Base-by-base conservation (phyloP, 1,140 invertebrate genomes). In the Heterodera carotae region DNA sequence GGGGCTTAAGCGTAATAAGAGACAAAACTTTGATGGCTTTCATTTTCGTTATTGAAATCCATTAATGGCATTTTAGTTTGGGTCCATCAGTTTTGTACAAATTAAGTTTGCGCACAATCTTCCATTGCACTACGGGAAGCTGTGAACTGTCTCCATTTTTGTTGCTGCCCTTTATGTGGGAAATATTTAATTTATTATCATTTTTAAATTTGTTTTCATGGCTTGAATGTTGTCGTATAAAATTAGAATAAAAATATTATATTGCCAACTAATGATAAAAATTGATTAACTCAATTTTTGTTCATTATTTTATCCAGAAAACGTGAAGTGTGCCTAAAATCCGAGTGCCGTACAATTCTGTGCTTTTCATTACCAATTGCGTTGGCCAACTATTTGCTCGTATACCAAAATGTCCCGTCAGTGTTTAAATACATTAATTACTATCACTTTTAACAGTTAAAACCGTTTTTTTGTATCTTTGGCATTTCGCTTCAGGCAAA, bases 321-420 rank as follows among this genome's bases (percentile, higher is more conserved):
- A 22, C 74, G 85, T 34, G 85, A 80, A 31, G 27, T 81, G 77
- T 67, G 70, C 77, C 68, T 69, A 84, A 64, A 74, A 36, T 83
- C 86, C 15, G 85, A 88, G 77, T 85, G 85, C 64, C 75, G 82
- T 33, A 79, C 86, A 59, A 70, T 86, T 43, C 76, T 87, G 5
- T 39, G 76, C 29, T 64, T 83, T 10, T 84, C 83, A 10, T 74
- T 83, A 29, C 82, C 82, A 2, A 59, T 83, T n/a, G 80, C 80
- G 3, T 43, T 84, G 29, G 82, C 82, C 29, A 83, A 83, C 43
- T 85, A 85, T 33, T 75, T 83, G 31, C 33, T 85, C 6, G 83
- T 83, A n/a, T 69, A 62, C 34, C 60, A 75, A 29, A 85, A 83
- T 74, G 75, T 85, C 33, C 81, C 82, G 77, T 84, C 66, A 75